phyloP scores from a whole-genome alignment of 2,888 invertebrate genomes.

The Smittia aterrima region DNA sequence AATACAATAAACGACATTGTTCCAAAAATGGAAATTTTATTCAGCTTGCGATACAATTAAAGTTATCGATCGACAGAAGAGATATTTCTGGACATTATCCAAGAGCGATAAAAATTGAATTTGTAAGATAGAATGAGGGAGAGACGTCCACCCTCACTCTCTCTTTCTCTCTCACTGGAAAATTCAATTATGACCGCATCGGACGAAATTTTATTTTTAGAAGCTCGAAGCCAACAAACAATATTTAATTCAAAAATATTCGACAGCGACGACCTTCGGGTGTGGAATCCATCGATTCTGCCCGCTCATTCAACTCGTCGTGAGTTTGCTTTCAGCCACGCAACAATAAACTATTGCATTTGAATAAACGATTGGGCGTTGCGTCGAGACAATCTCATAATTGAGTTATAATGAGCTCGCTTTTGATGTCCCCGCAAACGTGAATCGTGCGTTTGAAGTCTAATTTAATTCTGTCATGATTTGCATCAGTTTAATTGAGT shows the following conservation, averaged over 20 bases:
- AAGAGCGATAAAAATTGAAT: slow-evolving; percentile 29
- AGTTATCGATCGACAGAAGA: not conserved
- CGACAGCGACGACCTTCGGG: not conserved
- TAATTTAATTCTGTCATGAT: slow-evolving; percentile 1
- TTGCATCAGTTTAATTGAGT: not conserved
- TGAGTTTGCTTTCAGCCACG: no score
- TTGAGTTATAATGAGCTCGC: slow-evolving; percentile 28
- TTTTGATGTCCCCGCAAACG: not conserved
- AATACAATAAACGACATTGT: not conserved
- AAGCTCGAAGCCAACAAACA: not conserved
- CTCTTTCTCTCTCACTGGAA: not conserved
- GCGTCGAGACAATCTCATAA: slow-evolving; percentile 15
- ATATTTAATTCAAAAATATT: not conserved
- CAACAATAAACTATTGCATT: no score
- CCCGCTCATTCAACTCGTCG: no score
- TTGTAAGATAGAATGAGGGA: slow-evolving; percentile 16
- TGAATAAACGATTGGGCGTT: not conserved
- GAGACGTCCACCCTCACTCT: no score
- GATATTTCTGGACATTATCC: not conserved
- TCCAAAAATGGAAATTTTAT: not conserved
- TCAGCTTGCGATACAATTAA: not conserved
- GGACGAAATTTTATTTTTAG: not conserved
- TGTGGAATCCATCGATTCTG: no score
- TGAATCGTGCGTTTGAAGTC: not conserved
- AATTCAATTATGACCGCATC: slow-evolving; percentile 5